Conservation (phyloP, 2,113 vertebrate species). For the Bostrychus sinensis region DNA sequence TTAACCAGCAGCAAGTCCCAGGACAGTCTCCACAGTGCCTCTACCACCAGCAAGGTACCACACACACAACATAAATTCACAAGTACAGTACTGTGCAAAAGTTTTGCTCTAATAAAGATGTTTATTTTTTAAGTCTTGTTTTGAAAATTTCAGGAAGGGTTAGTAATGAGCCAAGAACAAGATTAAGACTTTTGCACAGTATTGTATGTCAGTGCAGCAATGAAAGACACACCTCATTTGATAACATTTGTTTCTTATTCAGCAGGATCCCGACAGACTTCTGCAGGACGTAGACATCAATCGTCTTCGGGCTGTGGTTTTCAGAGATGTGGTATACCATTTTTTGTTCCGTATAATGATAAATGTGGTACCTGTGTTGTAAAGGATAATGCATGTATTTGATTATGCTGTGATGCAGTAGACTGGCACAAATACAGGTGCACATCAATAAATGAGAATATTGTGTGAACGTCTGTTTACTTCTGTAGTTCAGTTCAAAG, state of each 20-base stretch:
- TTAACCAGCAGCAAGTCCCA: conserved; percentile 88
- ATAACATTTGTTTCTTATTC: conserved; percentile 77
- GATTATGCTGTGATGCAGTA: background rate
- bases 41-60: conserved; percentile 86
- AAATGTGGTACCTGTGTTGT: conserved; percentile 11
- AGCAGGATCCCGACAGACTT: conserved; percentile 97
- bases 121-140: too few relatives aligned
- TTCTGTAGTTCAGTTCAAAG: background rate
- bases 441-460: background rate
- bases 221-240: conserved; percentile 17
- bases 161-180: too few relatives aligned
- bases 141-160: background rate
- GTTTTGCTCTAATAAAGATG: too few relatives aligned
- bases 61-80: conserved; percentile 18
- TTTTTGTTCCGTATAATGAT: conserved; percentile 13
- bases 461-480: background rate
- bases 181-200: background rate
- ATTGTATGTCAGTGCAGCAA: background rate
- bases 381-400: background rate
- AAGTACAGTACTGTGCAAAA: background rate
- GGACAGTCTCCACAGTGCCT: conserved; percentile 86
- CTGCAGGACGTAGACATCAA: conserved; percentile 99
- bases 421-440: background rate
- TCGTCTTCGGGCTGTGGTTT: conserved; percentile 95
- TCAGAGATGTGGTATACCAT: conserved; percentile 95